These are phyloP conservation scores for Oreochromis grahami DNA, from an alignment of 2,797 vertebrate genomes.

Conservation along the genomic window DNA sequence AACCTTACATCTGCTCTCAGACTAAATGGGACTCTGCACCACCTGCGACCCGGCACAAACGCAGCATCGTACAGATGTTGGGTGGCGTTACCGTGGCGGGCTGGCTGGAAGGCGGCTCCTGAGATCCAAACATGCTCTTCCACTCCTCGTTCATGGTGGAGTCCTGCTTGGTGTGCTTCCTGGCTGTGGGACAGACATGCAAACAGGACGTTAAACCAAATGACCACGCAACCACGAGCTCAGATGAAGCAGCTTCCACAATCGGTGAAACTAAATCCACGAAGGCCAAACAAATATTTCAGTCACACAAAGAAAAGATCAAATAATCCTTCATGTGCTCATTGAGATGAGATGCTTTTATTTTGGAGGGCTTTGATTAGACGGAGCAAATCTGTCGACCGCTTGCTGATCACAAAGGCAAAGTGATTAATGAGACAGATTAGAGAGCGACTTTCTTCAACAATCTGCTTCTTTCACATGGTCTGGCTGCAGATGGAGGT, in stretches of 20 bases:
- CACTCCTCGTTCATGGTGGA: conserved; percentile 96
- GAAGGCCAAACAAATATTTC: fast-evolving
- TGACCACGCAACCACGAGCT: neutral
- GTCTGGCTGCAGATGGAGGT: neutral
- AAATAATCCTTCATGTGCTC: neutral
- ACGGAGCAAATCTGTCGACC: neutral
- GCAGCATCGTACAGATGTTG: neutral
- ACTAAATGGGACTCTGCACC: too few relatives aligned
- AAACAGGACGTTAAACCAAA: neutral
- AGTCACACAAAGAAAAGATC: neutral
- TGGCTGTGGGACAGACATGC: conserved; percentile 69
- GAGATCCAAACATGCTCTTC: conserved; percentile 98
- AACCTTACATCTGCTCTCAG: neutral
- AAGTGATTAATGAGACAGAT: neutral
- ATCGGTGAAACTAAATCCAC: fast-evolving
- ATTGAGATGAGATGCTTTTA: fast-evolving
- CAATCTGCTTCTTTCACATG: neutral
- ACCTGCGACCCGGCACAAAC: neutral
- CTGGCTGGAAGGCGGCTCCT: conserved; percentile 83
- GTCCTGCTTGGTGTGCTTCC: conserved; percentile 95
- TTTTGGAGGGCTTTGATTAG: neutral
- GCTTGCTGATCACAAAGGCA: neutral
- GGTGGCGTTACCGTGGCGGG: conserved; percentile 63
- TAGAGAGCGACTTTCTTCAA: neutral
- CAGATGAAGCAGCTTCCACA: neutral